Evolutionary conservation across 2,888 invertebrate genomes (phyloP).

Genomic region (Gymnoscelis rufifasciata): DNA sequence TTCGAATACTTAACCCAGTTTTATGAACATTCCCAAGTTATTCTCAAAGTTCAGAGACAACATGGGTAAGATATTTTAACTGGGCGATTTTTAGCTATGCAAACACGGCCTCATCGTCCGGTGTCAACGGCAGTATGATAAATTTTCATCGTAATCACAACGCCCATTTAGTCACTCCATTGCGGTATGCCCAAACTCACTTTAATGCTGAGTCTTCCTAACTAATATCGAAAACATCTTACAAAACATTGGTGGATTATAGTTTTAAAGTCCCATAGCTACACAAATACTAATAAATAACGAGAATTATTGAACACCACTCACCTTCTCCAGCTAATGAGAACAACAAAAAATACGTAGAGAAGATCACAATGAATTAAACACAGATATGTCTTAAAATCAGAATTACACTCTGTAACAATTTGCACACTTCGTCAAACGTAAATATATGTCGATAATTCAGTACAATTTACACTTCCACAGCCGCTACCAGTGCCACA

Average conservation of each 20-base stretch:
- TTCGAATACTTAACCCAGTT: too few species aligned
- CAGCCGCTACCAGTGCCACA: constrained; percentile 74
- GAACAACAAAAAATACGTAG: constrained; percentile 57
- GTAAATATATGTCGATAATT: constrained; percentile 47
- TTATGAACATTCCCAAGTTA: too few species aligned
- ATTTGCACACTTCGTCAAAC: constrained; percentile 41
- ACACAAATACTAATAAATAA: constrained; percentile 15
- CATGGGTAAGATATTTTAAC: not conserved
- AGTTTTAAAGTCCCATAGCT: constrained; percentile 5
- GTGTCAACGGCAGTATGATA: constrained; percentile 54
- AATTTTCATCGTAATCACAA: constrained; percentile 56
- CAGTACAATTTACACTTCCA: constrained; percentile 50
- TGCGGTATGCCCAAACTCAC: constrained; percentile 3
- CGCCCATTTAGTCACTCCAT: constrained; percentile 56
- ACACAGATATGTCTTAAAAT: constrained; percentile 38
- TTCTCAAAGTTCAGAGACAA: too few species aligned
- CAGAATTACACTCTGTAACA: constrained; percentile 44
- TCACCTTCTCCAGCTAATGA: constrained; percentile 69
- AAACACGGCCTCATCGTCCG: constrained; percentile 20
- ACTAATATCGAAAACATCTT: not conserved
- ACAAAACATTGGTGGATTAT: not conserved
- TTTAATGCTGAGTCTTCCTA: not conserved
- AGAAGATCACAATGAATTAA: constrained; percentile 43
- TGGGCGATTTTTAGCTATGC: constrained; percentile 3
- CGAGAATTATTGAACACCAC: constrained; percentile 43